Evolutionary conservation across 1,140 invertebrate species (phyloP).

Genomic region (Zaprionus inermis): DNA sequence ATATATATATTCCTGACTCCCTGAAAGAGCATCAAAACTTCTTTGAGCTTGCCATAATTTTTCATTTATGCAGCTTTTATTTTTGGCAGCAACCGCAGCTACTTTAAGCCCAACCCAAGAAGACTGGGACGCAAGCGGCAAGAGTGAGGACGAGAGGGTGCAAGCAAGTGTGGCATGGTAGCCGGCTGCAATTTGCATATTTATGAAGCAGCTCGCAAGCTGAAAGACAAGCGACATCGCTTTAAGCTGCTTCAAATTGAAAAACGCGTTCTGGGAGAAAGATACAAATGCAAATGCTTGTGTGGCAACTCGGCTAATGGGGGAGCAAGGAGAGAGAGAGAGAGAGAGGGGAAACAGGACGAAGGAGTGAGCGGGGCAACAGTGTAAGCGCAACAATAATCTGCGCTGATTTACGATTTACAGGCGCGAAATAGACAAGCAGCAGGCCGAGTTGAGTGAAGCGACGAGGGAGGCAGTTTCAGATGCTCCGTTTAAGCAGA

Average conservation of each 20-base stretch:
- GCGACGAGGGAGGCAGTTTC: neutral
- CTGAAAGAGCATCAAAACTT: conserved; percentile 26
- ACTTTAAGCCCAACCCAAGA: neutral
- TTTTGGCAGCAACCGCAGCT: conserved; percentile 37
- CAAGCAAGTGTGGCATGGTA: neutral
- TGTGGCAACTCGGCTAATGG: conserved; percentile 27
- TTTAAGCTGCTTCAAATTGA: conserved; percentile 79
- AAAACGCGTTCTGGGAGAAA: conserved; percentile 67
- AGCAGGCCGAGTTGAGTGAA: neutral
- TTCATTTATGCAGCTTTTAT: conserved; percentile 9
- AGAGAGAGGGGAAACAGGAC: neutral
- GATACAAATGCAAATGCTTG: conserved; percentile 76
- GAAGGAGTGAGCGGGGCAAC: neutral
- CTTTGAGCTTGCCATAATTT: neutral
- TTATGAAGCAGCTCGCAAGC: conserved; percentile 69
- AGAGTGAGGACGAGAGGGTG: neutral
- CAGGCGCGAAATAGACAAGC: conserved; percentile 78
- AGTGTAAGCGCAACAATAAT: conserved; percentile 67
- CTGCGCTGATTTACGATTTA: conserved; percentile 80
- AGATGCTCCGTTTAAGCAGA: conserved; percentile 39
- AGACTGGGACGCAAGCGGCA: too few relatives aligned
- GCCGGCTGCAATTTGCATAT: conserved; percentile 74
- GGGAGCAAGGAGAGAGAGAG: neutral
- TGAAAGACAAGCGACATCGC: conserved; percentile 55
- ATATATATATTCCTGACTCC: neutral